Evolutionary conservation across 2,797 vertebrate genomes (phyloP).

Genomic region (Phyllotis vaccarum): DNA sequence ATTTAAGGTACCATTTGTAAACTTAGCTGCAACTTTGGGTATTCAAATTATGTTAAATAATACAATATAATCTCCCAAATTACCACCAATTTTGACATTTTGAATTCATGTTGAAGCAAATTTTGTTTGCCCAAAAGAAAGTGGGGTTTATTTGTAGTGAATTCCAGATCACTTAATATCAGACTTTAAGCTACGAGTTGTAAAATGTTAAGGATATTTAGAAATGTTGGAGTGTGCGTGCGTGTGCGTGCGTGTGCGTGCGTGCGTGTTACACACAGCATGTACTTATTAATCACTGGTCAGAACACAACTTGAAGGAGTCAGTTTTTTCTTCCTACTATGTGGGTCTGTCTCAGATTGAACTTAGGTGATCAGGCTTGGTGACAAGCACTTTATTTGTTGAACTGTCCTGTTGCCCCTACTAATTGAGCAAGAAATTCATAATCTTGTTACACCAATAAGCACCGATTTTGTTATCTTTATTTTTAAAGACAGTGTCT

Average conservation of each 20-base stretch:
- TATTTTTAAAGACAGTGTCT: background rate
- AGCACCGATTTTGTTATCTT: background rate
- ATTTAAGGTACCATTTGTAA: slow-evolving; percentile 55
- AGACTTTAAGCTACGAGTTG: slow-evolving; percentile 44
- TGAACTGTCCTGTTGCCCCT: too few species aligned
- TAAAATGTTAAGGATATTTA: slow-evolving; percentile 19
- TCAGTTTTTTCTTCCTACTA: background rate
- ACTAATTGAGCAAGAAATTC: background rate
- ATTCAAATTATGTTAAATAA: background rate
- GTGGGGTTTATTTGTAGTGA: slow-evolving; percentile 45
- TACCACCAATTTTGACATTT: slow-evolving; percentile 6
- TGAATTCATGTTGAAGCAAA: slow-evolving; percentile 51
- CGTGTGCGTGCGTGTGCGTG: background rate
- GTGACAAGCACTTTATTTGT: background rate
- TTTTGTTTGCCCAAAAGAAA: slow-evolving; percentile 33
- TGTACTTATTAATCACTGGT: background rate
- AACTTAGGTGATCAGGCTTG: background rate
- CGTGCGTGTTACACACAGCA: background rate
- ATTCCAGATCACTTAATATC: slow-evolving; percentile 13
- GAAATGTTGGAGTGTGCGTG: background rate
- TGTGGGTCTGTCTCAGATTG: background rate
- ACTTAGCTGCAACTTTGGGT: background rate
- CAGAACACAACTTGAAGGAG: background rate
- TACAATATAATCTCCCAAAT: background rate
- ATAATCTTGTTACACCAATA: background rate